Evolutionary conservation across 2,888 invertebrate genomes (phyloP).

Genomic region (Meiosimyza platycephala): DNA sequence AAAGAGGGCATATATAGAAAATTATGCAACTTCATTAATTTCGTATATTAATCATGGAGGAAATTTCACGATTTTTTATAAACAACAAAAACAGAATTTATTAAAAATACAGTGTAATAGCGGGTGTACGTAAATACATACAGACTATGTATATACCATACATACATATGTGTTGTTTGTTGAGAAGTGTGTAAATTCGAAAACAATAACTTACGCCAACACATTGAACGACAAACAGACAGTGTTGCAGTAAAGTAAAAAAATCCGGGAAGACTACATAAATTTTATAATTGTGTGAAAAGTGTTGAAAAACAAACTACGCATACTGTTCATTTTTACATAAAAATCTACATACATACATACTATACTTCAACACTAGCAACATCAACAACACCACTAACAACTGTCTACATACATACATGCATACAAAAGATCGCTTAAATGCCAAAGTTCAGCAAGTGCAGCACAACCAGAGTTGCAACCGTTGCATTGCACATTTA

Average conservation of each 20-base stretch:
- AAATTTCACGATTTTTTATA: slow-evolving; percentile 45
- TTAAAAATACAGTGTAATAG: not conserved
- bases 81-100: slow-evolving; percentile 36
- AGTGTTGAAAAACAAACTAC: slow-evolving; percentile 20
- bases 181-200: not conserved
- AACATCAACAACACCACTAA: no score
- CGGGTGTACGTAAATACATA: no score
- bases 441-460: slow-evolving; percentile 1
- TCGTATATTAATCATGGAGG: slow-evolving; percentile 51
- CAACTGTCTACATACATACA: no score
- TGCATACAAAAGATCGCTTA: not conserved
- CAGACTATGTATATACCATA: not conserved
- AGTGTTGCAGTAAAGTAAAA: slow-evolving; percentile 6
- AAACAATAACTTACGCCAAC: slow-evolving; percentile 29
- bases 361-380: no score
- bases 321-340: not conserved
- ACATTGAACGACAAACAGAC: slow-evolving; percentile 22
- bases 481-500: slow-evolving; percentile 53
- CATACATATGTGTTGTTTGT: not conserved
- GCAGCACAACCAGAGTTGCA: not conserved
- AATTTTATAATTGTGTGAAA: slow-evolving; percentile 32
- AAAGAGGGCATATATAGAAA: slow-evolving; percentile 47
- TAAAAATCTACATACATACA: no score
- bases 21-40: slow-evolving; percentile 58
- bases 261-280: slow-evolving; percentile 22